Evolutionary conservation across 1,140 invertebrate genomes (phyloP).

Genomic region (Drosophila watanabei): DNA sequence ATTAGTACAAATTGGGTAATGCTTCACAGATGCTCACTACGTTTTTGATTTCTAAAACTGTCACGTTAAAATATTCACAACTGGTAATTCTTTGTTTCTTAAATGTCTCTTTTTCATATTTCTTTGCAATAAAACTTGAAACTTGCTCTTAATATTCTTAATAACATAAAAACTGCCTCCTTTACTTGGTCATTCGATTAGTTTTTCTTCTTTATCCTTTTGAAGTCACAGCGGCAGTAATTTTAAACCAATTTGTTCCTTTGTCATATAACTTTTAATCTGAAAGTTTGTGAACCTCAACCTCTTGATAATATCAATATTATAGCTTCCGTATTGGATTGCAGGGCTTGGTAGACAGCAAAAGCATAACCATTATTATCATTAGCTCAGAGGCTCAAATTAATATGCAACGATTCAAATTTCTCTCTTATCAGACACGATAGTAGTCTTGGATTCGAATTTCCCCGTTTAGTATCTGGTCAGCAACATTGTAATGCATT

Average conservation of each 20-base stretch:
- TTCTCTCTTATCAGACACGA: conserved; percentile 1
- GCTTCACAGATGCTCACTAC: not conserved
- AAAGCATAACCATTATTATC: conserved; percentile 2
- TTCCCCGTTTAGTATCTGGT: conserved; percentile 29
- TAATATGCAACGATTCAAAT: conserved; percentile 8
- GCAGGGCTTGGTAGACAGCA: not conserved
- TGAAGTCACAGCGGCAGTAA: not conserved
- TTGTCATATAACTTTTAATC: not conserved
- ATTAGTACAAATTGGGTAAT: not conserved
- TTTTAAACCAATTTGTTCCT: not conserved
- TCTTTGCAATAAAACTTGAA: not conserved
- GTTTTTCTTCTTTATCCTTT: not conserved
- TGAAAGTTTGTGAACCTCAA: not conserved
- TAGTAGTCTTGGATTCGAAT: conserved; percentile 9
- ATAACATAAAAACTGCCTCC: too few species aligned
- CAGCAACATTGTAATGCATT: conserved; percentile 30
- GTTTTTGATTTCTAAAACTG: not conserved
- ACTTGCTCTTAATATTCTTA: too few species aligned
- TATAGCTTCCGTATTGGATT: not conserved
- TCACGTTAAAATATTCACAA: not conserved
- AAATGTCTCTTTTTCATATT: not conserved
- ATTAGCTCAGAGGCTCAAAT: conserved; percentile 22
- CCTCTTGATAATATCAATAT: not conserved
- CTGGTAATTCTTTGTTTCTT: too few species aligned
- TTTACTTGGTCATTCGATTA: too few species aligned